Evolutionary conservation across 2,113 vertebrate genomes (phyloP).

Genomic region (Haliaeetus leucogaster): DNA sequence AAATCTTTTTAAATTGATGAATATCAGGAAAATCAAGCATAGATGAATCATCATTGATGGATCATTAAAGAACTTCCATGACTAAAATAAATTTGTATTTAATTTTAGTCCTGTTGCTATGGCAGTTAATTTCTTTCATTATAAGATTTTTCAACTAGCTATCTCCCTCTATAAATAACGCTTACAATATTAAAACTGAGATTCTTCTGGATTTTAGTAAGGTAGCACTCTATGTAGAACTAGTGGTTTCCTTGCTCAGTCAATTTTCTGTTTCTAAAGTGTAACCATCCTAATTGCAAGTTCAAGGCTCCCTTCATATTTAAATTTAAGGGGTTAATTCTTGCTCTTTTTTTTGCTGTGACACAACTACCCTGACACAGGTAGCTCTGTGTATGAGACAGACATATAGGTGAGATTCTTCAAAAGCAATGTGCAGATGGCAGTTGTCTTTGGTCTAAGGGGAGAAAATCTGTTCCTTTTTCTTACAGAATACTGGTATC

Average conservation of each 20-base stretch:
- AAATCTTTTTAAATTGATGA: not conserved
- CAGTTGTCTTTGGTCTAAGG: not conserved
- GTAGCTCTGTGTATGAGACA: not conserved
- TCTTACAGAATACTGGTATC: not conserved
- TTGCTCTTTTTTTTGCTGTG: not conserved
- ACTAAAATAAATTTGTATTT: not conserved
- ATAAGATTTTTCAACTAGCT: not conserved
- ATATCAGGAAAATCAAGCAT: not conserved
- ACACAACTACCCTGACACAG: not conserved
- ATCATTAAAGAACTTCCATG: not conserved
- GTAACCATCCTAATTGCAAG: not conserved
- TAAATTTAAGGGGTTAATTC: not conserved
- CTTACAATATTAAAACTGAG: not conserved
- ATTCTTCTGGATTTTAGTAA: not conserved
- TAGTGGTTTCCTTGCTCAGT: not conserved
- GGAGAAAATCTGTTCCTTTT: not conserved
- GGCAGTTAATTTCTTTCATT: not conserved
- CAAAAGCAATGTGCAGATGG: not conserved
- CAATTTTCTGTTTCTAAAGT: not conserved
- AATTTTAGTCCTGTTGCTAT: not conserved
- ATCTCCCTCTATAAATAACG: not conserved
- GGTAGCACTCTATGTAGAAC: not conserved
- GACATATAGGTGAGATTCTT: not conserved
- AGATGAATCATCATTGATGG: not conserved
- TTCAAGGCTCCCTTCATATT: not conserved